Conservation (phyloP, 2,113 vertebrate genomes). For the Boulengeromyrus knoepffleri region DNA sequence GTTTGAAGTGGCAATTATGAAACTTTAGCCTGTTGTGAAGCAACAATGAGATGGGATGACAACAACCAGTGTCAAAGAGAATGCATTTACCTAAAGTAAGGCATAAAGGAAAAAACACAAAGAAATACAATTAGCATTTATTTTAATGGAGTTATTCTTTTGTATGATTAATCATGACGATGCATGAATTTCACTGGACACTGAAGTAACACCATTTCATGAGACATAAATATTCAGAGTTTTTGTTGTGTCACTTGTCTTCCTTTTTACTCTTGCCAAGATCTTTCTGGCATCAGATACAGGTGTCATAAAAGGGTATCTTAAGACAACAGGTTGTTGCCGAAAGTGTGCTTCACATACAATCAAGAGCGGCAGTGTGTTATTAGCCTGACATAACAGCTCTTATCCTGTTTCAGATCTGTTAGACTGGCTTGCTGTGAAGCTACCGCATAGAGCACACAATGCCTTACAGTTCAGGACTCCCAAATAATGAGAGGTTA, state of each 20-base stretch:
- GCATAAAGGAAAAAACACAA: neutral
- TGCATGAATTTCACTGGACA: neutral
- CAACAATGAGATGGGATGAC: neutral
- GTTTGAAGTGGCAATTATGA: neutral
- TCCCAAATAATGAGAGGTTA: conserved; percentile 8
- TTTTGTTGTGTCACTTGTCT: neutral
- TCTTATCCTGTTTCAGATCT: conserved; percentile 1
- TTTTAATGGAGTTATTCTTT: neutral
- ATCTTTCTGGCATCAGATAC: neutral
- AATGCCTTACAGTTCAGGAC: neutral
- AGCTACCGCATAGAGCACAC: neutral
- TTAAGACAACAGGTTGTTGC: neutral
- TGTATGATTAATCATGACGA: neutral
- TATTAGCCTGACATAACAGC: neutral
- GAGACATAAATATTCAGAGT: neutral
- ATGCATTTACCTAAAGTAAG: neutral
- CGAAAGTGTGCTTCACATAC: neutral
- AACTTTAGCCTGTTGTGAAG: neutral
- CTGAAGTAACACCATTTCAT: neutral
- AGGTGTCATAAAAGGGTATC: neutral
- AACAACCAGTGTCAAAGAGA: neutral
- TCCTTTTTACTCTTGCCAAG: neutral
- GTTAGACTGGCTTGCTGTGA: neutral
- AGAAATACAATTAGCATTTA: neutral
- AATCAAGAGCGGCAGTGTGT: neutral